These are phyloP conservation scores for Pavo muticus DNA, from an alignment of 2,113 vertebrate genomes.

Conservation along the genomic window DNA sequence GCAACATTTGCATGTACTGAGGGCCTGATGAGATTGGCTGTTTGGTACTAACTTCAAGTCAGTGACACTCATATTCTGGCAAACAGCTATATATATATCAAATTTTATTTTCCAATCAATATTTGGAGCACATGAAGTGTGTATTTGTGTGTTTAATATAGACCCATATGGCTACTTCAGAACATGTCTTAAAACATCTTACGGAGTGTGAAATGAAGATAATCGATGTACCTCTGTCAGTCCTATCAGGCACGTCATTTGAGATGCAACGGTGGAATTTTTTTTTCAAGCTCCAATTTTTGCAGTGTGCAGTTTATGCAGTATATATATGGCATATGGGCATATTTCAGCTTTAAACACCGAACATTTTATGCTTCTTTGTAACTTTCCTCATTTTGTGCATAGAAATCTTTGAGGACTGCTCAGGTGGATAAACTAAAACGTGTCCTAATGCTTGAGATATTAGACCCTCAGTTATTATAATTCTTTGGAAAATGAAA, in stretches of 20 bases:
- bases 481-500: slow-evolving; percentile 34
- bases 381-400: background rate
- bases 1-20: background rate
- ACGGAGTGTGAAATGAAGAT: background rate
- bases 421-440: slow-evolving; percentile 28
- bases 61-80: background rate
- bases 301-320: background rate
- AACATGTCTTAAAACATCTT: background rate
- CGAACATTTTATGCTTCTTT: background rate
- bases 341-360: background rate
- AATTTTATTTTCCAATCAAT: background rate
- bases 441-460: background rate
- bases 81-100: background rate
- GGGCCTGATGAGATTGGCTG: background rate
- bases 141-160: background rate
- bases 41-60: background rate
- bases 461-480: slow-evolving; percentile 16
- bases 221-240: background rate
- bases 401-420: slow-evolving; percentile 25
- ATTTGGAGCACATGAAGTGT: background rate
- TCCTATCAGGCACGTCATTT: background rate
- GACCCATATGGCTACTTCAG: background rate
- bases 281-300: background rate
- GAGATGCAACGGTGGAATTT: background rate
- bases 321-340: background rate